Conservation (phyloP, 2,113 vertebrate genomes). For the Microtus oregoni region DNA sequence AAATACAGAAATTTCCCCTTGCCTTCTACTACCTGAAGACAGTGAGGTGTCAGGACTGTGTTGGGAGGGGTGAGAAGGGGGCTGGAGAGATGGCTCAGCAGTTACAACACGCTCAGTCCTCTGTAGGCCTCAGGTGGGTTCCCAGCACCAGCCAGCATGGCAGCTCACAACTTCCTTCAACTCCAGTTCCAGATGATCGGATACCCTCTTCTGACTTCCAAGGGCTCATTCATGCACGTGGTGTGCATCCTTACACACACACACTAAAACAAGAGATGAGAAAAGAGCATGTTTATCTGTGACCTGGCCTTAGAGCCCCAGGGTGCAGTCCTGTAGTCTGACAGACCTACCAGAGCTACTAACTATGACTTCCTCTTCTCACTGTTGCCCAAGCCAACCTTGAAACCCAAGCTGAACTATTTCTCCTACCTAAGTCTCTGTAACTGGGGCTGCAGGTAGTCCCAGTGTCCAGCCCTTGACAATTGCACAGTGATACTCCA, state of each 20-base stretch:
- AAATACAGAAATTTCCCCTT: not conserved
- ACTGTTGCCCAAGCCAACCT: not conserved
- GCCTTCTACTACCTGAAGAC: not conserved
- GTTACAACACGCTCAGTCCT: not conserved
- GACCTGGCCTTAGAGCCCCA: not conserved
- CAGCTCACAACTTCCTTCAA: too few species aligned
- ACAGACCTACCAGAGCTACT: not conserved
- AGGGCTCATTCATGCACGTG: not conserved
- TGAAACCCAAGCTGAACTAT: not conserved
- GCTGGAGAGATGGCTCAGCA: fast-evolving
- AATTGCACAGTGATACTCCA: not conserved
- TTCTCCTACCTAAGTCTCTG: not conserved
- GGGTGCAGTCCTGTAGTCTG: not conserved
- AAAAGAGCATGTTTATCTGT: not conserved
- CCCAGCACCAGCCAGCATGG: not conserved
- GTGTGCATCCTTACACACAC: not conserved
- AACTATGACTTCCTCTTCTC: not conserved
- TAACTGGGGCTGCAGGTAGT: not conserved
- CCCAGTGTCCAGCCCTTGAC: not conserved
- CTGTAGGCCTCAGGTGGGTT: not conserved
- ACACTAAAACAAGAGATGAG: not conserved
- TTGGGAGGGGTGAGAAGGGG: not conserved
- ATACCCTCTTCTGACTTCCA: not conserved
- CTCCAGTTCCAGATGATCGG: not conserved
- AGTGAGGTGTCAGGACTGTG: not conserved